phyloP scores from a whole-genome alignment of 2,888 invertebrate genomes.

The Tetrapedia diversipes region DNA sequence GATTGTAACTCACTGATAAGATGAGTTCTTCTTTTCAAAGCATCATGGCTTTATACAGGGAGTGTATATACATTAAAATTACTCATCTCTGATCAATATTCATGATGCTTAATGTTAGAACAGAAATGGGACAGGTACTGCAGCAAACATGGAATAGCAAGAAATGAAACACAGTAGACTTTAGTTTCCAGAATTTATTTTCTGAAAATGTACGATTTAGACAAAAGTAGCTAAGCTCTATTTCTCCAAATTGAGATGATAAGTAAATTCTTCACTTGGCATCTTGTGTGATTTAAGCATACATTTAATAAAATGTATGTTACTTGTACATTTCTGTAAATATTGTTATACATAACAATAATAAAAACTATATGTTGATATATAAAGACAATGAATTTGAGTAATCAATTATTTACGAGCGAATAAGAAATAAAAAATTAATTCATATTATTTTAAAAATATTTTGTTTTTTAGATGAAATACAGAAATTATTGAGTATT shows the following conservation, averaged over 20 bases:
- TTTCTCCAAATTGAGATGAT: neutral
- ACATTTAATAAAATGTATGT: constrained; percentile 46
- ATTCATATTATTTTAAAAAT: neutral
- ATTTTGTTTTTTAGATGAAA: neutral
- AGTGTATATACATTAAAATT: constrained; percentile 50
- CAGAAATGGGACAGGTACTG: constrained; percentile 30
- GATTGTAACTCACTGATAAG: constrained; percentile 48
- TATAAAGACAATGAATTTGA: constrained; percentile 2
- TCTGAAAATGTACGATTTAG: neutral
- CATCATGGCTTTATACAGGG: constrained; percentile 49
- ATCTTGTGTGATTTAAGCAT: constrained; percentile 35
- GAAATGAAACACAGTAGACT: constrained; percentile 11
- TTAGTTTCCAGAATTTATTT: constrained; percentile 21
- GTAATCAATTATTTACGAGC: neutral
- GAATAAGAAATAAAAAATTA: neutral
- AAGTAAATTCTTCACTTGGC: constrained; percentile 16
- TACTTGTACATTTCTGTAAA: constrained; percentile 73
- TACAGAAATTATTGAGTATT: neutral
- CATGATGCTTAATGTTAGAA: constrained; percentile 48
- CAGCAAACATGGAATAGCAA: neutral
- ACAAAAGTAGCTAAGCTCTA: neutral
- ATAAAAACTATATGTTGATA: constrained; percentile 58
- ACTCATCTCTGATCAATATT: constrained; percentile 63
- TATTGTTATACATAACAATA: constrained; percentile 65
- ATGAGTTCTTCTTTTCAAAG: constrained; percentile 47